A percentile compares a stretch with the other conserved stretches of the same genome.
Conservation (phyloP, 1,140 invertebrate species). For the Aethina tumida region DNA sequence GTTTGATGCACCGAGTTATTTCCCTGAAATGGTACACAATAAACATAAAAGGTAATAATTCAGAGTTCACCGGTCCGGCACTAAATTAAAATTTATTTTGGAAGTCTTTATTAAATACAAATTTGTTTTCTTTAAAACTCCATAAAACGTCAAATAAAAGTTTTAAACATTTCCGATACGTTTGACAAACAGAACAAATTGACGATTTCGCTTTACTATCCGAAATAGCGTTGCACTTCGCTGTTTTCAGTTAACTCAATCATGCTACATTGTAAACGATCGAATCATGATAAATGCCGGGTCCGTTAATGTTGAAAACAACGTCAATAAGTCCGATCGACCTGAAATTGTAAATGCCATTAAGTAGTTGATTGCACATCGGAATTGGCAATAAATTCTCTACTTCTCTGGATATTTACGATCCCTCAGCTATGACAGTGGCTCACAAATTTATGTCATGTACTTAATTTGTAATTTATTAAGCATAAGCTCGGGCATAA, state of each 20-base stretch:
- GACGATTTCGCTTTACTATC: no score
- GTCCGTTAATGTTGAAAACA: conserved; percentile 1
- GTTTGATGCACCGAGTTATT: no score
- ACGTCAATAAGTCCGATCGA: conserved; percentile 4
- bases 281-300: conserved; percentile 1
- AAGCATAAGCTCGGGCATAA: background rate
- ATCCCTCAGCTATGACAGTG: conserved; percentile 1
- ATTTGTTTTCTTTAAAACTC: no score
- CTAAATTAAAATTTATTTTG: no score
- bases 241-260: conserved; percentile 1
- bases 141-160: no score
- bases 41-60: no score
- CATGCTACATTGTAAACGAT: conserved; percentile 1
- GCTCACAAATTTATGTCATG: conserved; percentile 3
- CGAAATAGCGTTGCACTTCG: background rate
- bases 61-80: no score
- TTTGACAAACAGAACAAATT: no score
- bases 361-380: conserved; percentile 3
- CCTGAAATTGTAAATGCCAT: conserved; percentile 4
- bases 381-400: conserved; percentile 4
- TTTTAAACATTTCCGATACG: no score
- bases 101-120: no score
- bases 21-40: no score
- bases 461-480: conserved; percentile 2
- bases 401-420: conserved; percentile 1